Evolutionary conservation across 2,113 vertebrate genomes (phyloP).

Genomic region (Laticauda laticaudata): DNA sequence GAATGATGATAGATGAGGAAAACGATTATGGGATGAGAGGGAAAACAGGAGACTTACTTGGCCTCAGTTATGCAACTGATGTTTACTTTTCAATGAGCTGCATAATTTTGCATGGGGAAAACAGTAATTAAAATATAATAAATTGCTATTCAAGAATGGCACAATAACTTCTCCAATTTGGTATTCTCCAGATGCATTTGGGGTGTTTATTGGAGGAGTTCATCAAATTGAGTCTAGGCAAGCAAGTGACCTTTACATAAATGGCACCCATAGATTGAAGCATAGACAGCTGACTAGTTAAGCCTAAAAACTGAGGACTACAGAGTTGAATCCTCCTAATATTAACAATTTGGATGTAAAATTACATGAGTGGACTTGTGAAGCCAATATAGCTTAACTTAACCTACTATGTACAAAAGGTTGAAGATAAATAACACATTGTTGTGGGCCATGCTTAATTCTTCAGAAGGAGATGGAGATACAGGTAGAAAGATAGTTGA

Average conservation of each 20-base stretch:
- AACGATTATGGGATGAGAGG: background rate
- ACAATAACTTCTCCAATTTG: background rate
- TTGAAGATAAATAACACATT: background rate
- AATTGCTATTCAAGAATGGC: background rate
- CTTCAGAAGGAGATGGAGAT: background rate
- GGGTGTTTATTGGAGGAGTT: background rate
- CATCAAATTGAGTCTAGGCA: background rate
- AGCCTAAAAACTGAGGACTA: background rate
- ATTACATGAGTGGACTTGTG: background rate
- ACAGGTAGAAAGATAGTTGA: background rate
- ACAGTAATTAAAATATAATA: background rate
- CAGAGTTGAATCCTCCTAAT: background rate
- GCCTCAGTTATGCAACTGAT: background rate
- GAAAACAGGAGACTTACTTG: background rate
- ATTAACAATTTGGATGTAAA: background rate
- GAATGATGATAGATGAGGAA: background rate
- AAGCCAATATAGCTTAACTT: background rate
- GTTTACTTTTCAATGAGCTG: background rate
- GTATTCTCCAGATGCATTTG: background rate
- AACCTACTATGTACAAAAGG: background rate
- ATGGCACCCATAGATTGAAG: background rate
- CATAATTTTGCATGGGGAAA: background rate
- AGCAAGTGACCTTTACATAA: background rate
- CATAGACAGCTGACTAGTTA: background rate
- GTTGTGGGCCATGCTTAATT: too few relatives aligned